phyloP scores from a whole-genome alignment of 2,888 invertebrate genomes.

The Marronus borbonicus region DNA sequence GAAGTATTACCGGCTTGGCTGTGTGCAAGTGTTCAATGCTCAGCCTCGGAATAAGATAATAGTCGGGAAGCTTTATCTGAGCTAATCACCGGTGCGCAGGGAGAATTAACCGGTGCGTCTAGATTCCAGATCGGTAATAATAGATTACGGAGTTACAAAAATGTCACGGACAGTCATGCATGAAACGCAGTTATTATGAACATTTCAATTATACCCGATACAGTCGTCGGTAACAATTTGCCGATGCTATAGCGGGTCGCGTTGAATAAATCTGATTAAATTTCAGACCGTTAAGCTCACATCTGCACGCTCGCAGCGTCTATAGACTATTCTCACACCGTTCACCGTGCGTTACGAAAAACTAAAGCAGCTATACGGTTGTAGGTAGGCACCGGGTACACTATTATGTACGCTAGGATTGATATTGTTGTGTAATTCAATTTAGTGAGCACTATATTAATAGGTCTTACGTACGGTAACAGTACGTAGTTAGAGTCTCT shows the following conservation, averaged over 20 bases:
- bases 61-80: conserved; percentile 12
- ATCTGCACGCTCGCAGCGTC: conserved; percentile 23
- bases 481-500: no score
- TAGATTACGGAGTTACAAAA: conserved; percentile 23
- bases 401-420: conserved; percentile 5
- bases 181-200: conserved; percentile 48
- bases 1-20: conserved; percentile 5
- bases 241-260: conserved; percentile 17
- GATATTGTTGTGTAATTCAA: conserved; percentile 10
- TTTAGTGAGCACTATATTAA: conserved; percentile 6
- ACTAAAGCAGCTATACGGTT: background rate
- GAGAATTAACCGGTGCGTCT: conserved; percentile 17
- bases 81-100: conserved; percentile 21
- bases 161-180: conserved; percentile 47
- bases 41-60: conserved; percentile 26
- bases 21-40: background rate
- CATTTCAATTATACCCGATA: conserved; percentile 49
- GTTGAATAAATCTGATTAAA: conserved; percentile 43
- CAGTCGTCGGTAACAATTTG: conserved; percentile 30
- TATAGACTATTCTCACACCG: background rate
- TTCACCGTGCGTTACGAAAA: conserved; percentile 2
- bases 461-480: background rate
- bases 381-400: background rate
- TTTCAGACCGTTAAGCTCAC: conserved; percentile 7
- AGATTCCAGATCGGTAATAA: conserved; percentile 35